Percentiles rank a stretch among this genome's conserved stretches.
Conservation (phyloP, 2,113 vertebrate genomes). For the Poecile atricapillus region DNA sequence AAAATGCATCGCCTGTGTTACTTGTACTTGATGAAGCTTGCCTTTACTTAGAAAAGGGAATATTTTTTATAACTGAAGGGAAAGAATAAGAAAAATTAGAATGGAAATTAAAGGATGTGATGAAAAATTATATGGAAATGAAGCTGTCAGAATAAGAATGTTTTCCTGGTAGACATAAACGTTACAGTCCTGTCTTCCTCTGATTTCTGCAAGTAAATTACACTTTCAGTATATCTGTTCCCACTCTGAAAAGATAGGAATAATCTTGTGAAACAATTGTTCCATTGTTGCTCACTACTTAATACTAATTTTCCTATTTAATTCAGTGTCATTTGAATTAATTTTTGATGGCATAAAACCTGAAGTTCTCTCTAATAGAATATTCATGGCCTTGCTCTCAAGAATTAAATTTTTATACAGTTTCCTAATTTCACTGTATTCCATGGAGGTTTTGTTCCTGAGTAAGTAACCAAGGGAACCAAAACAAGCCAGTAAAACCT, state of each 20-base stretch:
- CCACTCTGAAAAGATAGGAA: not conserved
- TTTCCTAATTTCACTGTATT: not conserved
- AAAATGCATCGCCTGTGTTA: accelerated
- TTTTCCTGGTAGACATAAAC: not conserved
- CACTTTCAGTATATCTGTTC: not conserved
- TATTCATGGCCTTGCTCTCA: not conserved
- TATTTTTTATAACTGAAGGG: not conserved
- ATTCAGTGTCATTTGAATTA: not conserved
- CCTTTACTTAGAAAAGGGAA: not conserved
- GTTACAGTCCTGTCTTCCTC: not conserved
- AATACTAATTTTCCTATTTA: not conserved
- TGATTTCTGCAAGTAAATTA: not conserved
- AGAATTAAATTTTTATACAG: not conserved
- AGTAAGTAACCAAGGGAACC: conserved; percentile 24
- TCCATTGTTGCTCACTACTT: not conserved
- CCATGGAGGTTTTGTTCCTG: not conserved
- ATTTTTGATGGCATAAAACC: not conserved
- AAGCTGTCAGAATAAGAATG: not conserved
- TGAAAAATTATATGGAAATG: not conserved
- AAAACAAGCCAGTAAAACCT: not conserved
- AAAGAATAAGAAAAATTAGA: not conserved
- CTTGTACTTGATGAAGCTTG: not conserved
- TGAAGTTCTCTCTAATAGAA: not conserved
- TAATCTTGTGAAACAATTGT: not conserved
- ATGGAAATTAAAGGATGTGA: not conserved